Percentiles rank a stretch among this genome's conserved stretches.
phyloP scores from a whole-genome alignment of 2,888 invertebrate species.

The Chromoteleia sp. region DNA sequence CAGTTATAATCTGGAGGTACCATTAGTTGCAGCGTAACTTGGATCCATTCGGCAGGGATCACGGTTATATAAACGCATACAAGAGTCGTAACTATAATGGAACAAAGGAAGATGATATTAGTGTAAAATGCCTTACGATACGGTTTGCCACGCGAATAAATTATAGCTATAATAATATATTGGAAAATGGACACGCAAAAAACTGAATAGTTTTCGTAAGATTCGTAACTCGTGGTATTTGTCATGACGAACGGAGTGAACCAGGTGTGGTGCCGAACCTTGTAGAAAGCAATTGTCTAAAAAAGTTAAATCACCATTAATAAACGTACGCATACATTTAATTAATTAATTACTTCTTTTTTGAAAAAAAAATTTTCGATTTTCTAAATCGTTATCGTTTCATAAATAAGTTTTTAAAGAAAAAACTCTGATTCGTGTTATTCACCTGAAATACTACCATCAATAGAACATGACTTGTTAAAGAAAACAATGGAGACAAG shows the following conservation, averaged over 20 bases:
- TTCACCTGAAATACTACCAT: conserved; percentile 85
- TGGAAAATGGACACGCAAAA: conserved; percentile 88
- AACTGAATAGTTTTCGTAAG: conserved; percentile 88
- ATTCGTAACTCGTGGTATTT: conserved; percentile 82
- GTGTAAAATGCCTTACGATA: conserved; percentile 88
- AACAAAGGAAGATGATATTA: conserved; percentile 86
- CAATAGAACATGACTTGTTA: conserved; percentile 86
- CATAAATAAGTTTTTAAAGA: too few species aligned
- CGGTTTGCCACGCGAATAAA: conserved; percentile 89
- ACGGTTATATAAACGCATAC: conserved; percentile 86
- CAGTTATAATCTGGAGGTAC: conserved; percentile 83
- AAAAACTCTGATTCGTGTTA: too few species aligned
- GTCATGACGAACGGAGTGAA: conserved; percentile 85
- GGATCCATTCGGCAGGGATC: conserved; percentile 85
- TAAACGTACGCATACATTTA: too few species aligned
- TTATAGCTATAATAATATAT: conserved; percentile 88
- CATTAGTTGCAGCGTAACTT: conserved; percentile 79
- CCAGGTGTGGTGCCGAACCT: conserved; percentile 86
- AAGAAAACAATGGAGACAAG: conserved; percentile 86
- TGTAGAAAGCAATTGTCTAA: conserved; percentile 85
- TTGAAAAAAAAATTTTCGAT: too few species aligned
- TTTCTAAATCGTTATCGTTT: too few species aligned
- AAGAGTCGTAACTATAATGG: conserved; percentile 85
- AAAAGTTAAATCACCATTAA: conserved; percentile 68
- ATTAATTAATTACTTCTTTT: too few species aligned